Percentiles rank a stretch among this genome's conserved stretches.
Conservation (phyloP, 2,888 invertebrate genomes). For the Busseola fusca region DNA sequence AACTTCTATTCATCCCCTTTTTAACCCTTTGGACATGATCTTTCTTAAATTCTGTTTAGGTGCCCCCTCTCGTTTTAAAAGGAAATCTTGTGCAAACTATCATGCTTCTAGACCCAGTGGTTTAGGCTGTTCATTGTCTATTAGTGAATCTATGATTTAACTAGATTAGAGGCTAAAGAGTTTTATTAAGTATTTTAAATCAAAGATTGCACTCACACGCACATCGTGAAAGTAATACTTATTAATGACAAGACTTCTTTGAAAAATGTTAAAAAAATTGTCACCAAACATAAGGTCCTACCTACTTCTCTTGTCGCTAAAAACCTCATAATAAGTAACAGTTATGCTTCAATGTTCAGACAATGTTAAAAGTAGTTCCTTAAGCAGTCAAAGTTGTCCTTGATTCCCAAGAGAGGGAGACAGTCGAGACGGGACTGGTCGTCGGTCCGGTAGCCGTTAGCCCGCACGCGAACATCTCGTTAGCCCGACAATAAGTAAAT, state of each 20-base stretch:
- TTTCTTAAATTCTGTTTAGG: neutral
- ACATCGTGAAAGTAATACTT: neutral
- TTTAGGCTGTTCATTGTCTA: neutral
- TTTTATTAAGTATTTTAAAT: neutral
- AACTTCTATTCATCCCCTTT: neutral
- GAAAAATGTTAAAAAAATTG: neutral
- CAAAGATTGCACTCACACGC: neutral
- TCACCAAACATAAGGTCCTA: neutral
- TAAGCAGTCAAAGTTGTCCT: constrained; percentile 7
- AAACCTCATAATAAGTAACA: neutral
- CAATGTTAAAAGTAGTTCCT: constrained; percentile 2
- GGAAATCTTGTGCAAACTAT: fast-evolving
- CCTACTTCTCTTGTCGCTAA: neutral
- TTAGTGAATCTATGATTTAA: neutral
- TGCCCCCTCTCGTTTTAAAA: no score
- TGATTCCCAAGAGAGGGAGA: constrained; percentile 53
- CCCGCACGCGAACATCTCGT: constrained; percentile 75
- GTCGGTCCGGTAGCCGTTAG: constrained; percentile 53
- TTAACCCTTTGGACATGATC: neutral
- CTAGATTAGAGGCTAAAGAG: neutral
- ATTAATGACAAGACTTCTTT: neutral
- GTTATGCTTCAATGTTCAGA: neutral
- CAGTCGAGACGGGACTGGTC: constrained; percentile 61
- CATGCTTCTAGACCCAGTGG: no score
- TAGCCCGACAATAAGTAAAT: constrained; percentile 68